These are phyloP conservation scores for Sitodiplosis mosellana DNA, from an alignment of 1,140 invertebrate genomes.

Conservation along the genomic window DNA sequence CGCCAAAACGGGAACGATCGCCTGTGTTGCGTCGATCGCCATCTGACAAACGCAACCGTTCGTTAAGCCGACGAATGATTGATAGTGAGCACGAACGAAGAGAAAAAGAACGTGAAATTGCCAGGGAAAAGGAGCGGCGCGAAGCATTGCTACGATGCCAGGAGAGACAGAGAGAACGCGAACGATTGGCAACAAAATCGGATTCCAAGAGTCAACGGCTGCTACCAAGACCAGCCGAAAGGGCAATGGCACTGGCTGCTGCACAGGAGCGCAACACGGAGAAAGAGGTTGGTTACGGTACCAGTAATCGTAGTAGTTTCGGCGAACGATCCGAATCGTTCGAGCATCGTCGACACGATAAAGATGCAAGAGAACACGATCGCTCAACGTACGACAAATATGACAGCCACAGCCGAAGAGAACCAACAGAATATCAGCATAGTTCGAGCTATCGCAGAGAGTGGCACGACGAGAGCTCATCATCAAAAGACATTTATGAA, in stretches of 20 bases:
- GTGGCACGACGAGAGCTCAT: no score
- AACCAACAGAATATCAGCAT: background rate
- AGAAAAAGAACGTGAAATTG: slow-evolving; percentile 27
- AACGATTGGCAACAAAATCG: slow-evolving; percentile 28
- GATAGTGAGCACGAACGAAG: slow-evolving; percentile 29
- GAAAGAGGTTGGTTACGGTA: slow-evolving; percentile 3
- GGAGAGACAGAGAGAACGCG: slow-evolving; percentile 37
- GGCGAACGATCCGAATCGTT: background rate
- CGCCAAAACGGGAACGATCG: background rate
- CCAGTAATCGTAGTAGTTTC: background rate
- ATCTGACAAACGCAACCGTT: background rate
- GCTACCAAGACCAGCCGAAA: slow-evolving; percentile 10
- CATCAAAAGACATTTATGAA: background rate
- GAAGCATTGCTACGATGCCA: slow-evolving; percentile 33
- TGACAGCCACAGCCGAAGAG: background rate
- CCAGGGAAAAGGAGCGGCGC: slow-evolving; percentile 34
- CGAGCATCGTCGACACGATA: background rate
- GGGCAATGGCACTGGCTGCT: slow-evolving; percentile 12
- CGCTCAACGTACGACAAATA: background rate
- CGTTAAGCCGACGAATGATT: background rate
- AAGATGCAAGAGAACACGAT: background rate
- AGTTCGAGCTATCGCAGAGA: background rate
- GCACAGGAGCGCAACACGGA: slow-evolving; percentile 14
- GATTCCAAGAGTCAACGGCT: slow-evolving; percentile 4
- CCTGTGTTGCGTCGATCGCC: background rate